Base-by-base conservation (phyloP, 2,888 invertebrate species). In the Physocephala rufipes region DNA sequence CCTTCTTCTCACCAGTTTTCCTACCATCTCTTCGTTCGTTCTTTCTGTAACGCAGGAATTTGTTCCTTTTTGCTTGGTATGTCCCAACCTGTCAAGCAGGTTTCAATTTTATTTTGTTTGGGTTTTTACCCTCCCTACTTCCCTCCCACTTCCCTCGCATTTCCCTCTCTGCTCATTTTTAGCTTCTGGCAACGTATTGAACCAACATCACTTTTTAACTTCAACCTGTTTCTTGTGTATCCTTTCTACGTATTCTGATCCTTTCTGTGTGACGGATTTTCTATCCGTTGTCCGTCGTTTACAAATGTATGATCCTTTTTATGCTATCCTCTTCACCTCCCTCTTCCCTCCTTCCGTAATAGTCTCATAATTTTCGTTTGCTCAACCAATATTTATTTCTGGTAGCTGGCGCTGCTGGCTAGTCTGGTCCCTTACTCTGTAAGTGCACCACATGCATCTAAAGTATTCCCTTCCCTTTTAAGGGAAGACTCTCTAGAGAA, bases 401-500 rank as follows among this genome's bases (percentile, higher is more conserved):
- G 9, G 5, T 36, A 9, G 36, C 36, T 36, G 36, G 36, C 36
- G 9, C n/a, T n/a, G n/a, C n/a, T n/a, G n/a, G n/a, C n/a, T n/a
- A n/a, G n/a, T 7, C 36, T 36, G 36, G 36, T 36, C 9, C 5
- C 5, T 36, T 36, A 9, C 36, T 36, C 36, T 36, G 62, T 26
- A 28, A 58, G 45, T 62, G 70, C 64, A 79, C 76, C 82, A 79
- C 79, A 78, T 78, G 76, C 70, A 67, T 71, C 58, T 36, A 71
- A 72, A 76, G 71, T 36, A 36, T 4, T 70, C 65, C n/a, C n/a
- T n/a, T 73, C 30, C 59, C n/a, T 73, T 80, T 81, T 77, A 81
- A 73, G 80, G 80, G 82, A 79, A 79, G 79, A 70, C 81, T 81
- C 75, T 67, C 58, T 26, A 26, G 51, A 63, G 47, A 47, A 43